Evolutionary conservation across 2,888 invertebrate genomes (phyloP).

Genomic region (Tachina lurida): DNA sequence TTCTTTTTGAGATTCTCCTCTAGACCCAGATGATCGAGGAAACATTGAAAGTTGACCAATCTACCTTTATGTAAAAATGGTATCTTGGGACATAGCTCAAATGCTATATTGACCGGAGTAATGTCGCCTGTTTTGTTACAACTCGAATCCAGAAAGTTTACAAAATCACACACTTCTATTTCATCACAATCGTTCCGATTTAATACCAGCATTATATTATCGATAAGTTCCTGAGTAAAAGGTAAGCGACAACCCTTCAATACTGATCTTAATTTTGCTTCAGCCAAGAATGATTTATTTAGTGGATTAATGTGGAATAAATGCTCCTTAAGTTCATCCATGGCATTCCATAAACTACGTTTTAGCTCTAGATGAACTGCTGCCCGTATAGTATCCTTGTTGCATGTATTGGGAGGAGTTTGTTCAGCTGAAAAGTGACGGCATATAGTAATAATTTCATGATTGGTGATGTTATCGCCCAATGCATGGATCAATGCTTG

Average conservation of each 20-base stretch:
- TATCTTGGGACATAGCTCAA: constrained; percentile 81
- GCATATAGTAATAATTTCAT: constrained; percentile 90
- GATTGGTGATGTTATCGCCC: constrained; percentile 88
- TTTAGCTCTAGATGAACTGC: constrained; percentile 88
- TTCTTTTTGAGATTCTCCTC: constrained; percentile 78
- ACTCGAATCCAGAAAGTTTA: constrained; percentile 88
- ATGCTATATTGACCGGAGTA: constrained; percentile 80
- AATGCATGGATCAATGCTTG: constrained; percentile 87
- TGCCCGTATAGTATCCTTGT: constrained; percentile 84
- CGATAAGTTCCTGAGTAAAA: constrained; percentile 86
- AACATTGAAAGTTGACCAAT: constrained; percentile 80
- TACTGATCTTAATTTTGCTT: constrained; percentile 86
- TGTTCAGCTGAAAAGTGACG: constrained; percentile 88
- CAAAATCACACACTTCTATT: constrained; percentile 87
- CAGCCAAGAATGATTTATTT: constrained; percentile 85
- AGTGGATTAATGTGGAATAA: constrained; percentile 85
- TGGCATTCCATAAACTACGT: constrained; percentile 89
- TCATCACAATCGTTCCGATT: constrained; percentile 87
- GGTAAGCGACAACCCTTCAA: constrained; percentile 89
- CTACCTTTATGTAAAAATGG: constrained; percentile 81
- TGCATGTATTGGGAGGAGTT: constrained; percentile 82
- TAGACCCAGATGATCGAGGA: constrained; percentile 79
- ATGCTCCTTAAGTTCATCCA: constrained; percentile 86
- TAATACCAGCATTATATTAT: constrained; percentile 86
- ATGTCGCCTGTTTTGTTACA: constrained; percentile 81